Base-by-base conservation (phyloP, 2,888 invertebrate species). In the Ichneumoninae sp. region DNA sequence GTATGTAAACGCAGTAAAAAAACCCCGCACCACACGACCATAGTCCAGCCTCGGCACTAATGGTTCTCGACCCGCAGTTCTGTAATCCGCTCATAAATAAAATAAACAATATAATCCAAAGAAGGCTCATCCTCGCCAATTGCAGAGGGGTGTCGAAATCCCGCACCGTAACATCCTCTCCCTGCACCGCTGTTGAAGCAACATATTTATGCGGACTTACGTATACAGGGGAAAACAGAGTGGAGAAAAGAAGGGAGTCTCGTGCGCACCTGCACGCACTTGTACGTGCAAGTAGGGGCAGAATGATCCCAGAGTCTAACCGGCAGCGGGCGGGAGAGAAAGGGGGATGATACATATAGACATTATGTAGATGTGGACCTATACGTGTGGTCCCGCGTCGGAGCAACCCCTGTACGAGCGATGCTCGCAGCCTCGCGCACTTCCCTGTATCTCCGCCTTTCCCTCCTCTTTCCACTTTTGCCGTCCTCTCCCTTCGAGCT, bases 371-470 rank as follows among this genome's bases (percentile, higher is more conserved):
- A 73, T 74, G 78, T 19, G 47, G 60, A 68, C 75, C 36, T 74
- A 70, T 63, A 63, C 76, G 65, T 30, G 71, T 22, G 70, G 70
- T 75, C 75, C 78, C 75, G 52, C 69, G 82, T 71, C 60, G 74
- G 66, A 69, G 70, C 78, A 85, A 77, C 84, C 84, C 76, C 73
- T 82, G 47, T 7, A n/a, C 33, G 54, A 78, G 40, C 40, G 63
- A 73, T 47, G 68, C 70, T 57, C 71, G 78, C 84, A 81, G 81
- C 81, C 84, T 78, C 83, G 47, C 57, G 74, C 50, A 71, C 76
- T 60, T 68, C 60, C 40, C 19, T 33, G 10, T 68, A 26, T 69
- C 52, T 65, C 52, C 75, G 52, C 52, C 63, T 13, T 63, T 63
- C 60, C 33, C 26, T 63, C 60, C 78, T 77, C 65, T 73, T 83